These are phyloP conservation scores for Eupristina koningsbergeri DNA, from an alignment of 1,140 invertebrate genomes.

Conservation along the genomic window DNA sequence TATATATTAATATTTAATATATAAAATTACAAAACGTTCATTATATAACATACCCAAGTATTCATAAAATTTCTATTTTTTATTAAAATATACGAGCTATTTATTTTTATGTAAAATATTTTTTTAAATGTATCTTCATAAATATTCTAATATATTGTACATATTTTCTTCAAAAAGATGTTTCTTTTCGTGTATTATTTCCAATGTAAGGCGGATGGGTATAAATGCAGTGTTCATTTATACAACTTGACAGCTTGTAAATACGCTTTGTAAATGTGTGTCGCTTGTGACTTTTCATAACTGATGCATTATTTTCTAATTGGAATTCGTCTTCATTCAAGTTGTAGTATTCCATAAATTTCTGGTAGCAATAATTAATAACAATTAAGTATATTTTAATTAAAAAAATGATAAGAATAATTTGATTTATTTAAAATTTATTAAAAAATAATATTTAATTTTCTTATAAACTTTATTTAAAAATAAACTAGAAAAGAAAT, in stretches of 20 bases:
- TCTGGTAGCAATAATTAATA: conserved; percentile 69
- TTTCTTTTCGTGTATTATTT: not conserved
- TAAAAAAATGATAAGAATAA: too few relatives aligned
- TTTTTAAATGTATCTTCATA: too few relatives aligned
- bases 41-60: too few relatives aligned
- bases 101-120: too few relatives aligned
- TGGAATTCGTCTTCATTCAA: conserved; percentile 80
- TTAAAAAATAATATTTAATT: too few relatives aligned
- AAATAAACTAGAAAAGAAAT: not conserved
- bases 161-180: not conserved
- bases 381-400: conserved; percentile 8
- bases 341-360: conserved; percentile 83
- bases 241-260: conserved; percentile 68
- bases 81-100: too few relatives aligned
- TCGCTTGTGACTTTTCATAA: conserved; percentile 69
- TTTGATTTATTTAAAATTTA: too few relatives aligned
- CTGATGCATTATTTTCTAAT: conserved; percentile 77
- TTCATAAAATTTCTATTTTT: too few relatives aligned
- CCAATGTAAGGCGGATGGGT: not conserved
- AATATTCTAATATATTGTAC: not conserved
- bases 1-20: too few relatives aligned
- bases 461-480: too few relatives aligned
- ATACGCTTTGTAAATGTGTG: conserved; percentile 71
- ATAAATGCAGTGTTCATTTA: conserved; percentile 59
- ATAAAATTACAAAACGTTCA: too few relatives aligned